Base-by-base conservation (phyloP, 1,140 invertebrate genomes). In the Dreissena rostriformis region DNA sequence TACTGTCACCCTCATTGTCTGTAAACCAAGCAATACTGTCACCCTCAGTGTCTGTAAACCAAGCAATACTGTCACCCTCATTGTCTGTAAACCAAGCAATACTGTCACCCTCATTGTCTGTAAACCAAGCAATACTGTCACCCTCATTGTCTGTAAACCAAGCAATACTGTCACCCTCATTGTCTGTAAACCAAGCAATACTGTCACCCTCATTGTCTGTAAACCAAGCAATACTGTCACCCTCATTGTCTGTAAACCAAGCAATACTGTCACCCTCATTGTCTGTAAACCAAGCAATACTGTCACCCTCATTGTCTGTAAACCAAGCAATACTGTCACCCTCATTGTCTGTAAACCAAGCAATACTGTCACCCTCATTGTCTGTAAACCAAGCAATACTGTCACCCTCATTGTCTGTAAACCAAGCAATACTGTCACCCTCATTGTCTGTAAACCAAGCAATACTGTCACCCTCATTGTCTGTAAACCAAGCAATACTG, bases 401-500 rank as follows among this genome's bases (percentile, higher is more conserved):
- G 0, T 70, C 26, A n/a, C 63, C 72, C 22, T 82, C 80, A 52
- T 66, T 68, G 24, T 57, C 80, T 82, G 57, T 8, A 51, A 82
- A 12, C 22, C 10, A 67, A 49, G 28, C 72, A 28, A 29, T 51
- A 28, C 24, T 28, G 0, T 70, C 26, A n/a, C 63, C 72, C 22
- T 82, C 80, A 52, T 66, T 68, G 24, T 57, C 80, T 82, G 57
- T 8, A 51, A 82, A 12, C 22, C 10, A 67, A 49, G 28, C 72
- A 28, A 29, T 51, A 28, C 24, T 28, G 0, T 70, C 26, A n/a
- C 63, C 72, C 22, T 82, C 80, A 52, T 66, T 68, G 24, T 57
- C 80, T 82, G 57, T 8, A 51, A 82, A 12, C 22, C 10, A 67
- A 49, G 28, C 72, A 28, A 29, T 51, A 28, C 24, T 28, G 0